A percentile compares a stretch with the other conserved stretches of the same genome.
phyloP scores from a whole-genome alignment of 37 sponge, comb jelly and placozoan species.

The Bolinopsis microptera region DNA sequence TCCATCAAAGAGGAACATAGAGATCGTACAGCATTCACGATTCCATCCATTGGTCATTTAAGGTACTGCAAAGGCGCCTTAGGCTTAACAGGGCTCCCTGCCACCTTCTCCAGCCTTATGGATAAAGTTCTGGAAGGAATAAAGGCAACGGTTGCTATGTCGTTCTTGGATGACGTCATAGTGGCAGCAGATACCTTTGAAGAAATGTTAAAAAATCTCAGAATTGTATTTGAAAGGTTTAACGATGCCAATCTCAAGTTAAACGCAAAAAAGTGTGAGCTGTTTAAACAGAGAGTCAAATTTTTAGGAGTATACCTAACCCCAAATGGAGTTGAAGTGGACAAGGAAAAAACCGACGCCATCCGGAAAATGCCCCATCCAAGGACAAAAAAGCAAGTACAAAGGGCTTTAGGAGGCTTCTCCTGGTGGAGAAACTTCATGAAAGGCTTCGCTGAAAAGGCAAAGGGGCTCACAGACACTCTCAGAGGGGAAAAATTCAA shows the following conservation, averaged over 20 bases:
- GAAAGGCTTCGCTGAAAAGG: neutral
- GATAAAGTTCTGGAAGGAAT: neutral
- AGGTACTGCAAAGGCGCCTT: neutral
- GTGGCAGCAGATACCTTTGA: neutral
- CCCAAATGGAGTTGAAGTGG: neutral
- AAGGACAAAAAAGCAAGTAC: neutral
- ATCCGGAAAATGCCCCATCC: neutral
- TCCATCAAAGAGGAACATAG: neutral
- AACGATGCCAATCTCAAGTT: neutral
- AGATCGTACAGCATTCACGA: neutral
- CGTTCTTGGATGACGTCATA: conserved; percentile 7
- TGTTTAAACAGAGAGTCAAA: neutral
- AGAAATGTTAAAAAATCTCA: neutral
- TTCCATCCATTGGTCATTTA: conserved; percentile 18
- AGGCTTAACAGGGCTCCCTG: neutral
- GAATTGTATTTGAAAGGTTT: neutral
- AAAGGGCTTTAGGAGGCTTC: neutral
- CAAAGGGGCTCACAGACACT: neutral
- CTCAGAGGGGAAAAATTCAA: neutral
- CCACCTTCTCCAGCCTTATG: neutral
- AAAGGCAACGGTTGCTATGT: neutral
- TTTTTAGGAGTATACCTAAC: neutral
- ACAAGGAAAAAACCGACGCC: neutral
- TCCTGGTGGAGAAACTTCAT: neutral
- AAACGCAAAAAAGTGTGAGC: neutral